Evolutionary conservation across 2,113 vertebrate genomes (phyloP), one percentile per base, ranked within the genome.

Genomic region (Onychostruthus taczanowskii): DNA sequence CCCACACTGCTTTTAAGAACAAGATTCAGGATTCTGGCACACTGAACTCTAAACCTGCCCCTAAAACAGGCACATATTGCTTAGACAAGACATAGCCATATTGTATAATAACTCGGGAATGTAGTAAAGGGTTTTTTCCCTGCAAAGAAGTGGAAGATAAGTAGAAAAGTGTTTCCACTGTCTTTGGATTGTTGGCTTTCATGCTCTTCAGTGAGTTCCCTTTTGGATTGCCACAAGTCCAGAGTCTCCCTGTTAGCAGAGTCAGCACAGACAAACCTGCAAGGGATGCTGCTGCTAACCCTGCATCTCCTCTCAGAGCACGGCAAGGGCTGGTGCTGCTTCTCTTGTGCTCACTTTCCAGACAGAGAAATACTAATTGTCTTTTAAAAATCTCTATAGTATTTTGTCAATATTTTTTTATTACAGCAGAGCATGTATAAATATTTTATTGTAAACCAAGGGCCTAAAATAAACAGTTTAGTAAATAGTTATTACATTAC

Each of bases 401-500:
- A 97, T 98, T 97, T 97, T 98, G 98, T 98, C 98, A 98, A 98
- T 98, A 97, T 98, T 98, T 98, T 97, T 98, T 98, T 98, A 97
- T 97, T 98, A 94, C 97, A 97, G 97, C 82, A 89, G 97, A 97
- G 97, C 84, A 97, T 88, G 96, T 97, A 98, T 98, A 98, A 98
- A 98, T 98, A 98, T 98, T 98, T 98, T 98, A 98, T 98, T 98
- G 97, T 96, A 98, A 98, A 98, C 98, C 95, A 93, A 98, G 97
- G 98, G 96, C 96, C 98, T 97, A 98, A 98, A 98, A 98, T 98
- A 98, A 98, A 98, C 98, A 98, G 97, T 98, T 98, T 98, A 98
- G 98, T 98, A 98, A 98, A 98, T 97, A 98, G 98, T 98, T 98
- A 98, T 98, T 98, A 98, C 97, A 95, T 98, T 97, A 98, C 97